Percentiles rank a stretch among this genome's conserved stretches.
Conservation (phyloP, 2,888 invertebrate species). For the Sarcophaga subvicina region DNA sequence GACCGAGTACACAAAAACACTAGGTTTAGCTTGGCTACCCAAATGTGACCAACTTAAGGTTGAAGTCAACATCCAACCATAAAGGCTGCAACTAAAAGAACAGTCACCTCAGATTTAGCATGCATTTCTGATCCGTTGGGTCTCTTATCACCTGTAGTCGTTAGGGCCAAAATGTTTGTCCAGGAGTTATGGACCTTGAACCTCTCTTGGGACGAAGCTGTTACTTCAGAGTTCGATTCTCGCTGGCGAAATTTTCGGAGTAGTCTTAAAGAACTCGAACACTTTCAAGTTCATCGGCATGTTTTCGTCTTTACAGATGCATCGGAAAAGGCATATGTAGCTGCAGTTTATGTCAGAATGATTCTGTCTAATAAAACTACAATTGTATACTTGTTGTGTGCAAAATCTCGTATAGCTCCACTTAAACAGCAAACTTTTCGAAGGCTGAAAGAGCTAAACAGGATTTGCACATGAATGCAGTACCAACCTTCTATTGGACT, state of each 20-base stretch:
- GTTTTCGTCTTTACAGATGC: conserved; percentile 13
- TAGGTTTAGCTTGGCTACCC: not conserved
- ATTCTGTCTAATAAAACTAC: not conserved
- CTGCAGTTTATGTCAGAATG: not conserved
- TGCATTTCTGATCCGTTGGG: conserved; percentile 4
- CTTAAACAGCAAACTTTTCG: not conserved
- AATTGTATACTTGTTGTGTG: not conserved
- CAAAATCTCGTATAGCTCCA: not conserved
- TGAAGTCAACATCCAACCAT: not conserved
- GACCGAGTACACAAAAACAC: not conserved
- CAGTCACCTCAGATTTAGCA: not conserved
- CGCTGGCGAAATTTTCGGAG: conserved; percentile 1
- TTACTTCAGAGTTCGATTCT: not conserved
- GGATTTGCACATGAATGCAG: not conserved
- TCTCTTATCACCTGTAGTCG: conserved; percentile 29
- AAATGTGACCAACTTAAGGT: not conserved
- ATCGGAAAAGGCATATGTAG: not conserved
- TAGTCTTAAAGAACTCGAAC: not conserved
- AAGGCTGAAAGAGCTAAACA: not conserved
- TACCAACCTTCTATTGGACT: conserved; percentile 6
- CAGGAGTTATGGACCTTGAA: conserved; percentile 23
- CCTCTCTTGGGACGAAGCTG: conserved; percentile 2
- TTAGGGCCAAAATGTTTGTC: conserved; percentile 13
- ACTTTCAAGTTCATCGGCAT: conserved; percentile 7
- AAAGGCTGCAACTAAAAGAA: conserved; percentile 8